Conservation (phyloP, 2,113 vertebrate genomes). For the Crypturellus undulatus region DNA sequence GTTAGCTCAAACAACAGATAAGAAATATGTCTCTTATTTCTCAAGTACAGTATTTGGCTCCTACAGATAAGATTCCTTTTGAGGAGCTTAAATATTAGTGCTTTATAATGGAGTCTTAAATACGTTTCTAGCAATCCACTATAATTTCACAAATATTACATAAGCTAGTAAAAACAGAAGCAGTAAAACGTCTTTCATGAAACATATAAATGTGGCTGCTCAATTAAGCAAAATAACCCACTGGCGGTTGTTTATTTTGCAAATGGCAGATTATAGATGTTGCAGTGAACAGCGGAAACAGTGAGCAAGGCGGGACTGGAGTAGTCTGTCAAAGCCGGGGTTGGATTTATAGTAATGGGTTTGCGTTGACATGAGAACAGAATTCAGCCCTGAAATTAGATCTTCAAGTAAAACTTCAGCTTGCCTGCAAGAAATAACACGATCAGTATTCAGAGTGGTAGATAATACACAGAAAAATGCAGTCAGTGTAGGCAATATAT, state of each 20-base stretch:
- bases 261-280: not conserved
- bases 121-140: not conserved
- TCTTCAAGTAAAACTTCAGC: not conserved
- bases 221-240: conserved; percentile 10
- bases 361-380: conserved; percentile 34
- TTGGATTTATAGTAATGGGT: conserved; percentile 41
- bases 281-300: not conserved
- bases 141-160: not conserved
- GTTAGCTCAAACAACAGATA: conserved; percentile 2
- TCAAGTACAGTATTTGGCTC: not conserved
- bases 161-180: not conserved
- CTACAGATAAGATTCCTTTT: conserved; percentile 36
- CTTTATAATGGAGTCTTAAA: conserved; percentile 7
- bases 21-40: conserved; percentile 37
- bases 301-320: conserved; percentile 6
- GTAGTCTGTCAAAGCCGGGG: not conserved
- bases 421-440: not conserved
- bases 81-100: conserved; percentile 1
- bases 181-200: not conserved
- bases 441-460: not conserved
- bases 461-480: conserved; percentile 31
- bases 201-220: not conserved
- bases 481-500: conserved; percentile 19
- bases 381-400: not conserved
- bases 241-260: not conserved